A percentile compares a stretch with the other conserved stretches of the same genome.
These are phyloP conservation scores for Corythaeola cristata DNA, from an alignment of 2,113 vertebrate genomes.

Conservation along the genomic window DNA sequence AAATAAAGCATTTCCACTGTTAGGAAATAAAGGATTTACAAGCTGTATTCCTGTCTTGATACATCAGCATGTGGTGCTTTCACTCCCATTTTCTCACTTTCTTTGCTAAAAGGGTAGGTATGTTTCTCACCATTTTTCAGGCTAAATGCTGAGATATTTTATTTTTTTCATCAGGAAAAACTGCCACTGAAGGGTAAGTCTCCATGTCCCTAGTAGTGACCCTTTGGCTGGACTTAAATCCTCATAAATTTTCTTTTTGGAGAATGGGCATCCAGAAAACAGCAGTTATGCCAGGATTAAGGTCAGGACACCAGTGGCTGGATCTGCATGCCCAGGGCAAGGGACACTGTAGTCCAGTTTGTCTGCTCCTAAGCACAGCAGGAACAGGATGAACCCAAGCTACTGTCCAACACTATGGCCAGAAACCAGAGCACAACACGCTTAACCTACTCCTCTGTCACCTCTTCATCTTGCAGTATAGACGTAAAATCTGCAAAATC, in stretches of 20 bases:
- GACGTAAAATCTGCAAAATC: neutral
- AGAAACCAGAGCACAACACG: neutral
- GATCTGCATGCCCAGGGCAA: neutral
- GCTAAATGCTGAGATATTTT: neutral
- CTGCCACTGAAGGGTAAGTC: neutral
- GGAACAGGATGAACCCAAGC: neutral
- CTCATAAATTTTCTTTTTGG: neutral
- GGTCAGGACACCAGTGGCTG: neutral
- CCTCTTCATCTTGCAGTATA: neutral
- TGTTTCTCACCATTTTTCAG: neutral
- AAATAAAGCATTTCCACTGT: neutral
- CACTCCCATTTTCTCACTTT: neutral
- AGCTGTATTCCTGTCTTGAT: neutral
- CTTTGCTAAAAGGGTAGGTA: neutral
- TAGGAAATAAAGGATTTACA: neutral
- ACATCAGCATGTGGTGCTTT: neutral
- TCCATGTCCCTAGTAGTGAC: neutral
- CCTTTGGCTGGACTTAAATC: neutral
- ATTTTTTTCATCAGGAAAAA: neutral
- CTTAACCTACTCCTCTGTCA: neutral
- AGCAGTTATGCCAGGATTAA: neutral
- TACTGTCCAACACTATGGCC: neutral
- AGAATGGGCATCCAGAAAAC: neutral
- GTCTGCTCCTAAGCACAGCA: neutral
- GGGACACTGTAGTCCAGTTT: neutral